A percentile compares a stretch with the other conserved stretches of the same genome.
phyloP scores from a whole-genome alignment of 2,888 invertebrate genomes.

The Eilema caniola region DNA sequence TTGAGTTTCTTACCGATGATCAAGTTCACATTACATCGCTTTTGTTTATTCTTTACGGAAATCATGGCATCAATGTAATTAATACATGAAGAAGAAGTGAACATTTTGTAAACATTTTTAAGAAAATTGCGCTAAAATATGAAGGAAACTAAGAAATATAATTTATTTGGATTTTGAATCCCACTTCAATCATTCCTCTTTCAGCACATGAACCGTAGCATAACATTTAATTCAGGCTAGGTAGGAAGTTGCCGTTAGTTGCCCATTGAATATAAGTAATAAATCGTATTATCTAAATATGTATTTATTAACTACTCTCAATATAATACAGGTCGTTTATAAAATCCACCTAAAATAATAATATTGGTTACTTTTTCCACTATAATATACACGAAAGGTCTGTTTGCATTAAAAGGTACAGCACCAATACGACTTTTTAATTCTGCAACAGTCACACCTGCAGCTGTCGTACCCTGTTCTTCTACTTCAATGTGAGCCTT shows the following conservation, averaged over 20 bases:
- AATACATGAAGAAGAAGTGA: no score
- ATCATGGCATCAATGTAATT: no score
- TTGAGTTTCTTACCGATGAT: background rate
- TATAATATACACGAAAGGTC: conserved; percentile 90
- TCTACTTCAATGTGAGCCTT: conserved; percentile 91
- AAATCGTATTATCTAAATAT: background rate
- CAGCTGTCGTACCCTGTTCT: conserved; percentile 91
- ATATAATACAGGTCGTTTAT: conserved; percentile 70
- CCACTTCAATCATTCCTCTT: no score
- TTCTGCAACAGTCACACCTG: conserved; percentile 85
- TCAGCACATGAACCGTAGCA: no score
- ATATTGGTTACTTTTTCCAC: conserved; percentile 87
- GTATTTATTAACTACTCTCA: conserved; percentile 43
- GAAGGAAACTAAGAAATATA: no score
- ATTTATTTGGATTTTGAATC: no score
- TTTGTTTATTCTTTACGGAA: background rate
- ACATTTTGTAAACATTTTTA: no score
- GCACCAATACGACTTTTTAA: conserved; percentile 85
- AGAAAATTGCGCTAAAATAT: no score
- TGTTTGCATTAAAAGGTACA: conserved; percentile 88
- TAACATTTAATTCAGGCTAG: no score
- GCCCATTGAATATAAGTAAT: background rate
- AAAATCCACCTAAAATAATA: conserved; percentile 79
- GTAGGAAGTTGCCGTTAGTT: no score
- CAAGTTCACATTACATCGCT: background rate